Conservation (phyloP, 2,888 invertebrate genomes). For the Automeris io region DNA sequence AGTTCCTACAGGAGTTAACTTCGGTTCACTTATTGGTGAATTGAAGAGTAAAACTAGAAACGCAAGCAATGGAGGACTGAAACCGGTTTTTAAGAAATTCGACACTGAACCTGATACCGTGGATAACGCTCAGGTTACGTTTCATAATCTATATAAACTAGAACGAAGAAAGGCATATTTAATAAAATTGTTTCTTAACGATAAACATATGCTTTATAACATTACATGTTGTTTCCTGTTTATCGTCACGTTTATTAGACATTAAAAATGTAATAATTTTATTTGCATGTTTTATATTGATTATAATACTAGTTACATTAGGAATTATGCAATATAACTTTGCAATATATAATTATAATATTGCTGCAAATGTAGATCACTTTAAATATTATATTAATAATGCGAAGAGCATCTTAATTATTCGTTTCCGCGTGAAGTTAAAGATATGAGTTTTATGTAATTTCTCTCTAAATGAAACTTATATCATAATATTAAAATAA, state of each 20-base stretch:
- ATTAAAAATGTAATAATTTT: too few relatives aligned
- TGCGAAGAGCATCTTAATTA: conserved; percentile 24
- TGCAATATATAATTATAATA: too few relatives aligned
- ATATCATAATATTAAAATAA: background rate
- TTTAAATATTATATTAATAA: conserved; percentile 18
- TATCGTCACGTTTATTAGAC: too few relatives aligned
- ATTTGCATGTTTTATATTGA: too few relatives aligned
- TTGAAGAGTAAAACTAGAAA: conserved; percentile 61
- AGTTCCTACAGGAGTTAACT: conserved; percentile 52
- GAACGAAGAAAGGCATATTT: too few relatives aligned
- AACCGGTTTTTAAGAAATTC: conserved; percentile 68
- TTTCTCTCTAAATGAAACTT: background rate
- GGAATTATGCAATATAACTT: too few relatives aligned
- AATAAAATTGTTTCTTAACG: too few relatives aligned
- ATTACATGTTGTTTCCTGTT: too few relatives aligned
- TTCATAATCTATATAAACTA: conserved; percentile 9
- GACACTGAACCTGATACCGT: conserved; percentile 44
- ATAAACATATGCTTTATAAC: too few relatives aligned
- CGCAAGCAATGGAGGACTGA: conserved; percentile 47
- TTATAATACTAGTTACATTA: too few relatives aligned
- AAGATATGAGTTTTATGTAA: background rate
- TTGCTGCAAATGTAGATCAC: conserved; percentile 32
- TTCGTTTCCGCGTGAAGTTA: conserved; percentile 8
- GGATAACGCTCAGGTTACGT: conserved; percentile 45
- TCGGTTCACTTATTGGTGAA: conserved; percentile 68